A percentile compares a stretch with the other conserved stretches of the same genome.
Evolutionary conservation across 2,797 vertebrate species (phyloP).

Genomic region (Rhyacichthys aspro): DNA sequence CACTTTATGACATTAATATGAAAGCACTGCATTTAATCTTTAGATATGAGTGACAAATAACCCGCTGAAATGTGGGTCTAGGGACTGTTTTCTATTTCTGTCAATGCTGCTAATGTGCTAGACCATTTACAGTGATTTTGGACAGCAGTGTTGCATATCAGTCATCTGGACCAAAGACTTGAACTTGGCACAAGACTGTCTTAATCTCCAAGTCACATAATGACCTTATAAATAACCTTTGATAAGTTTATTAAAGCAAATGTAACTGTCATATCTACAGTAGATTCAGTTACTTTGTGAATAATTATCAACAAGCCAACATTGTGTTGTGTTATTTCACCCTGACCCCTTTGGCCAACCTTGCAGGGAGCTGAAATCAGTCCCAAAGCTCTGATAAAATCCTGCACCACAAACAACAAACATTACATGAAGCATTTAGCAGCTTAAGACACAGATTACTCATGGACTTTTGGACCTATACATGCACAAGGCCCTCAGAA

Average conservation of each 20-base stretch:
- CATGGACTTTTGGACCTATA: background rate
- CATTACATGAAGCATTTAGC: background rate
- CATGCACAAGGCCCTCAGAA: background rate
- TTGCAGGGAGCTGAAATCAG: background rate
- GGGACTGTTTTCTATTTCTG: too few species aligned
- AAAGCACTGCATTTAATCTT: too few species aligned
- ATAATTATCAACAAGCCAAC: background rate
- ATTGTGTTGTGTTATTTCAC: background rate
- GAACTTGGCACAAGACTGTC: too few species aligned
- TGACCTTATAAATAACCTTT: constrained; percentile 1
- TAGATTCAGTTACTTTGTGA: background rate
- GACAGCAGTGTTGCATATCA: background rate
- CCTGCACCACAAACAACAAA: constrained; percentile 1
- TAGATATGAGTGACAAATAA: too few species aligned
- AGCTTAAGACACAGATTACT: background rate
- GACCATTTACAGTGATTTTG: background rate
- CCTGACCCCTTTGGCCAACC: background rate
- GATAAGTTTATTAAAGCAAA: constrained; percentile 1
- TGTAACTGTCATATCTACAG: background rate
- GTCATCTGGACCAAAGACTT: background rate
- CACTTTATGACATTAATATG: too few species aligned
- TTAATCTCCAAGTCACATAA: background rate
- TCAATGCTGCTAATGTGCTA: too few species aligned
- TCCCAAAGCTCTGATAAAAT: background rate
- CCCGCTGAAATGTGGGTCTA: too few species aligned